These are phyloP conservation scores for Ennomos quercinarius DNA, from an alignment of 2,888 invertebrate genomes.

Conservation along the genomic window DNA sequence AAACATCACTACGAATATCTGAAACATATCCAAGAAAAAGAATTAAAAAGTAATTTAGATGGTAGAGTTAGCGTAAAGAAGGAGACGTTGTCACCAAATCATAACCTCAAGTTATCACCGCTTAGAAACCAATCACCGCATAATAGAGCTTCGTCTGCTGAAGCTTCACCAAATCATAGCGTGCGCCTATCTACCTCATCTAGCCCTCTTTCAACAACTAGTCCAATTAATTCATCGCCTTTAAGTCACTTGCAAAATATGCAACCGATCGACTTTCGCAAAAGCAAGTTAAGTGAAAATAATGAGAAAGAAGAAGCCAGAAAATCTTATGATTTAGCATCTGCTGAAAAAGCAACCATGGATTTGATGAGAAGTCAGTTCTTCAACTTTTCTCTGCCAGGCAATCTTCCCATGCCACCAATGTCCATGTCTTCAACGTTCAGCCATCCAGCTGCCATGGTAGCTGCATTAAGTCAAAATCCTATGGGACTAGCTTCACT, in stretches of 20 bases:
- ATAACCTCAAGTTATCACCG: slow-evolving; percentile 57
- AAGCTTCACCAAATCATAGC: slow-evolving; percentile 73
- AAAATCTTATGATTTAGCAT: slow-evolving; percentile 74
- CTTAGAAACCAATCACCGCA: slow-evolving; percentile 61
- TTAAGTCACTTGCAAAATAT: slow-evolving; percentile 96
- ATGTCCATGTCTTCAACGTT: slow-evolving; percentile 82
- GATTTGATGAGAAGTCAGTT: slow-evolving; percentile 88
- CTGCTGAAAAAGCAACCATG: slow-evolving; percentile 77
- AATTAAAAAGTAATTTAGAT: slow-evolving; percentile 49
- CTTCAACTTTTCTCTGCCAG: slow-evolving; percentile 86
- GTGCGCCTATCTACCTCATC: slow-evolving; percentile 78
- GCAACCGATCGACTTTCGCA: slow-evolving; percentile 97
- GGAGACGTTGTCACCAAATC: slow-evolving; percentile 66
- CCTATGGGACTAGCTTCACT: slow-evolving; percentile 87
- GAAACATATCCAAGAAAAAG: slow-evolving; percentile 74
- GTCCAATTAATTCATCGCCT: slow-evolving; percentile 90
- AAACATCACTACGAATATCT: slow-evolving; percentile 75
- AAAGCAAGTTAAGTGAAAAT: slow-evolving; percentile 74
- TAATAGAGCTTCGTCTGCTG: slow-evolving; percentile 67
- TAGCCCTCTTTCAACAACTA: slow-evolving; percentile 79
- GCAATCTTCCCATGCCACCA: slow-evolving; percentile 87
- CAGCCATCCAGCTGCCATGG: slow-evolving; percentile 87
- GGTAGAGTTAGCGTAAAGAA: slow-evolving; percentile 61
- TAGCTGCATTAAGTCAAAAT: slow-evolving; percentile 86
- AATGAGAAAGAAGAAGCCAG: slow-evolving; percentile 72